Conservation (phyloP, 2,113 vertebrate genomes). For the Haliaeetus leucogaster region DNA sequence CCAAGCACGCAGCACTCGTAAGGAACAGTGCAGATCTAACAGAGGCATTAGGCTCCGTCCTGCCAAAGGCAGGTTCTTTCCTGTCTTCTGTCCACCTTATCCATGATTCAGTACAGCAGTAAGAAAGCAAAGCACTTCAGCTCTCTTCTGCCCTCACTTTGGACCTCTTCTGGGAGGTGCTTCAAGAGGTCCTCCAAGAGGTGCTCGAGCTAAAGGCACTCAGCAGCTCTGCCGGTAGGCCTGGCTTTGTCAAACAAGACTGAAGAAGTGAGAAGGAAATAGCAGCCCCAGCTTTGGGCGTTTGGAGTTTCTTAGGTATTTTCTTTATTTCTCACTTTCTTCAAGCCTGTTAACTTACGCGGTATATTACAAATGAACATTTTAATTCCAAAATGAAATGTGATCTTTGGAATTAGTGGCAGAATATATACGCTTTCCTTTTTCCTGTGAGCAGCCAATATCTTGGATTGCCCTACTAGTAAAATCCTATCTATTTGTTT, state of each 20-base stretch:
- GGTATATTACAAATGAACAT: not conserved
- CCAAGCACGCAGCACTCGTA: not conserved
- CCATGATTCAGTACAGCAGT: fast-evolving
- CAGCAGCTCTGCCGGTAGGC: not conserved
- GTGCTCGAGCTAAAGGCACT: not conserved
- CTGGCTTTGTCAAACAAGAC: not conserved
- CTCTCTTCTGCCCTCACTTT: not conserved
- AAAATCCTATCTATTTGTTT: not conserved
- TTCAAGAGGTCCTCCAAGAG: not conserved
- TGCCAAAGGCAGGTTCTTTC: not conserved
- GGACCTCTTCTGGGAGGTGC: not conserved
- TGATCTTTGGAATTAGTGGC: not conserved
- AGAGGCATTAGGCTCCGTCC: not conserved
- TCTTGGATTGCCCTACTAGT: not conserved
- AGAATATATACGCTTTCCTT: not conserved
- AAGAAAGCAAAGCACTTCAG: not conserved
- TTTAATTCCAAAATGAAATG: not conserved
- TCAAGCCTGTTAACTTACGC: not conserved
- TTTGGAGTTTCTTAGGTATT: not conserved
- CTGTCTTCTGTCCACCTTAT: not conserved
- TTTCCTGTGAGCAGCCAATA: not conserved
- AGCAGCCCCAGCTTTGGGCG: not conserved
- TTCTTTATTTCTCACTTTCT: not conserved
- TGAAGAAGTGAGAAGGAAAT: not conserved
- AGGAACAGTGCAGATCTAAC: not conserved